Evolutionary conservation across 2,797 vertebrate genomes (phyloP).

Genomic region (Tinamus major): DNA sequence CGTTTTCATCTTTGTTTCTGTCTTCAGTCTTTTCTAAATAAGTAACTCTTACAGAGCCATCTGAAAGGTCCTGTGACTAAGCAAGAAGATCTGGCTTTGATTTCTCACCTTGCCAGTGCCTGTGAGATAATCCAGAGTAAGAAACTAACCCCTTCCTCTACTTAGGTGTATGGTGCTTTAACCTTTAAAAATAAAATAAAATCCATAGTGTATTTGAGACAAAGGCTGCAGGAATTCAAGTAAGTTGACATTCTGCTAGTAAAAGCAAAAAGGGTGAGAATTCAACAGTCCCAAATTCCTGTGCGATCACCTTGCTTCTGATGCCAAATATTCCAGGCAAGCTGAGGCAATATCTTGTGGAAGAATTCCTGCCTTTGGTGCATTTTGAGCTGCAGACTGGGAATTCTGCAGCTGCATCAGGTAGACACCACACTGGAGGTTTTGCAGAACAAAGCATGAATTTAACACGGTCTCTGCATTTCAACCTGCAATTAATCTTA

Average conservation of each 20-base stretch:
- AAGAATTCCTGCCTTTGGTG: not conserved
- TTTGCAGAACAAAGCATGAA: not conserved
- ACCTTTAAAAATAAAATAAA: not conserved
- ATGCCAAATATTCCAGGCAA: not conserved
- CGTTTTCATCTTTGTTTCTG: not conserved
- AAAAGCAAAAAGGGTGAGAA: not conserved
- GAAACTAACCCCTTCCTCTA: not conserved
- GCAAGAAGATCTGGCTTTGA: not conserved
- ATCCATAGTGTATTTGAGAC: not conserved
- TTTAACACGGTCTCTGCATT: not conserved
- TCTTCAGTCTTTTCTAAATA: not conserved
- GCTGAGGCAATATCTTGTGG: not conserved
- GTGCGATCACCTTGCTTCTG: not conserved
- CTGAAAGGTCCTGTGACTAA: slow-evolving; percentile 25
- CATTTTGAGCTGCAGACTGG: not conserved
- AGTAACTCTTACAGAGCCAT: slow-evolving; percentile 8
- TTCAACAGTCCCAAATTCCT: not conserved
- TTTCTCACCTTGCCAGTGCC: not conserved
- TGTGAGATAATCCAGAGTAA: not conserved
- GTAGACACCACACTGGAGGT: not conserved
- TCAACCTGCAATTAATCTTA: not conserved
- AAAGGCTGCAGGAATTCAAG: not conserved
- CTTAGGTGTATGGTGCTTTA: not conserved
- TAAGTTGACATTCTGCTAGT: not conserved
- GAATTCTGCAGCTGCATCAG: slow-evolving; percentile 14